Conservation (phyloP, 2,888 invertebrate genomes). For the Pseudococcus longispinus region DNA sequence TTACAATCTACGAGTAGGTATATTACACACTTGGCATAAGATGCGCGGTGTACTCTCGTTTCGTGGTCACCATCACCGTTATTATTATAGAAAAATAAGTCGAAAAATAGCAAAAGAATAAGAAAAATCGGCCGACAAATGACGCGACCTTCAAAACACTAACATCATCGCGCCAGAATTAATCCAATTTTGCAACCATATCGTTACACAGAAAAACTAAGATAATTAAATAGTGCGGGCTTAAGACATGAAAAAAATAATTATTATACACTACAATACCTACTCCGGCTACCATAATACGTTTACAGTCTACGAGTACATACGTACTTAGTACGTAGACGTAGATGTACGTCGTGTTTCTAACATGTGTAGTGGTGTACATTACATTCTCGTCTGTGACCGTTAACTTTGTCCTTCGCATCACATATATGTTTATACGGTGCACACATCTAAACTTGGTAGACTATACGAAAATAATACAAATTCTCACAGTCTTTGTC, state of each 20-base stretch:
- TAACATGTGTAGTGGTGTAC: neutral
- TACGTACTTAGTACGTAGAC: neutral
- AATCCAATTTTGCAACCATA: slow-evolving; percentile 54
- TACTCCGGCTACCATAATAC: neutral
- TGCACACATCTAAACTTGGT: neutral
- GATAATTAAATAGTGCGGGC: slow-evolving; percentile 54
- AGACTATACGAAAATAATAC: slow-evolving; percentile 43
- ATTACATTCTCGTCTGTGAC: slow-evolving; percentile 27
- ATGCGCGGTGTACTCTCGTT: neutral
- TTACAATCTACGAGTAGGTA: neutral
- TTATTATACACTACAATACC: slow-evolving; percentile 41
- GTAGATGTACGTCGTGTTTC: neutral
- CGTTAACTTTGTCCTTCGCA: slow-evolving; percentile 53
- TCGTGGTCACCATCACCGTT: neutral
- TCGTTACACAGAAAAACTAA: slow-evolving; percentile 48
- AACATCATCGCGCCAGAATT: slow-evolving; percentile 38
- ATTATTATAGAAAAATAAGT: neutral
- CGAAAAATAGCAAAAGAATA: neutral
- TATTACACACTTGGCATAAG: neutral
- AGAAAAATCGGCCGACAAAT: neutral
- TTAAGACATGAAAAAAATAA: slow-evolving; percentile 47
- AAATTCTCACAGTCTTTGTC: slow-evolving; percentile 53
- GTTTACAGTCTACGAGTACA: neutral
- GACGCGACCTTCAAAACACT: slow-evolving; percentile 44
- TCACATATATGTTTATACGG: neutral